Conservation (phyloP, 2,888 invertebrate genomes). For the Odontocerum albicorne region DNA sequence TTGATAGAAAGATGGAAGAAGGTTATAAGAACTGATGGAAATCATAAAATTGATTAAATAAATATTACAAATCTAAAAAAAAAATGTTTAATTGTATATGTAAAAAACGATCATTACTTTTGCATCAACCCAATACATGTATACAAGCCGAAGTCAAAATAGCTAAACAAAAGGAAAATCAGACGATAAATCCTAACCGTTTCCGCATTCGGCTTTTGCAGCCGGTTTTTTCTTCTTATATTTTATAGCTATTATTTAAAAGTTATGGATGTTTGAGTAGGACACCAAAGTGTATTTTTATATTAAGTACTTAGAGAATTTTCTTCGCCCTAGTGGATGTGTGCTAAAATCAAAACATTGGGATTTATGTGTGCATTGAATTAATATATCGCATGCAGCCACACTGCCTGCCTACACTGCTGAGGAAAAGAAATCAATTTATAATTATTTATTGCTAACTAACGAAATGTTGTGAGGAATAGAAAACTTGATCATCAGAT, state of each 20-base stretch:
- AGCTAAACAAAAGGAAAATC: conserved; percentile 28
- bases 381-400: conserved; percentile 31
- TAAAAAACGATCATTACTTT: too few relatives aligned
- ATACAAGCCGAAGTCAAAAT: conserved; percentile 29
- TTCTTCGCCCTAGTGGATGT: conserved; percentile 33
- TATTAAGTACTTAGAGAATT: conserved; percentile 31
- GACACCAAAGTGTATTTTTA: conserved; percentile 31
- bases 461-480: too few relatives aligned
- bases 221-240: conserved; percentile 21
- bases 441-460: too few relatives aligned
- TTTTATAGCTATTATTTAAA: conserved; percentile 31
- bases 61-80: too few relatives aligned
- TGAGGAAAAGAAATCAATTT: too few relatives aligned
- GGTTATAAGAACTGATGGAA: too few relatives aligned
- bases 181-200: conserved; percentile 25
- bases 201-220: conserved; percentile 30
- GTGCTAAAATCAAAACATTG: conserved; percentile 26
- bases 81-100: too few relatives aligned
- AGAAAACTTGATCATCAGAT: too few relatives aligned
- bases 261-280: conserved; percentile 33
- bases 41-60: too few relatives aligned
- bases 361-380: conserved; percentile 29
- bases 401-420: conserved; percentile 14
- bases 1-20: too few relatives aligned
- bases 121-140: too few relatives aligned